Base-by-base conservation (phyloP, 2,113 vertebrate genomes). In the Neoarius graeffei region DNA sequence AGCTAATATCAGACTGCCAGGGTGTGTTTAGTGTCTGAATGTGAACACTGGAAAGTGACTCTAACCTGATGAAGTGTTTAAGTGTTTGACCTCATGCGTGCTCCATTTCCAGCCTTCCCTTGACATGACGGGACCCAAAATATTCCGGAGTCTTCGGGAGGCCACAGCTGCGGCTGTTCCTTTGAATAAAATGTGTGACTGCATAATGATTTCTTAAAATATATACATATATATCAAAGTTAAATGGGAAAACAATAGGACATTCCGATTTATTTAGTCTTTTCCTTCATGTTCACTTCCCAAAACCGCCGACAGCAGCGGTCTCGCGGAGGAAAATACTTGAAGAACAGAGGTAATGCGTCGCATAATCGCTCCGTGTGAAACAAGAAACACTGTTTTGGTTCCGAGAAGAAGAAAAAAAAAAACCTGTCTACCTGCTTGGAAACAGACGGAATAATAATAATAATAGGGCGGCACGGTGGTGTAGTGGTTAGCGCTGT, bases 61-160 rank as follows among this genome's bases (percentile, higher is more conserved):
- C 20, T 91, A 42, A 96, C 95, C 95, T 92, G 95, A 84, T 3
- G 95, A 92, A 1, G 95, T 95, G 92, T 92, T 95, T 77, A 95
- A 59, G 0, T 94, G 92, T 93, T 94, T 95, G 94, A 96, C 94
- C 93, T 95, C 94, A 89, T 93, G 94, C 57, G 76, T 87, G 81
- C 87, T 92, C 90, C 91, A 90, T 73, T 90, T 92, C 94, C 95
- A 94, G 89, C 93, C 91, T 88, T 94, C 92, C 89, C 91, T 94
- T 0, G 94, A 94, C 87, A 93, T 50, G 0, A 95, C 91, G 11
- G 91, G 87, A 27, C 94, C 93, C 89, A 96, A 3, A 87, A 96
- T 94, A 25, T 86, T 87, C 25, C 94, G 89, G 76, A 96, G 67
- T 87, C 95, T 95, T 59, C 95, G 86, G 10, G 93, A 91, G 82